Evolutionary conservation across 1,140 invertebrate species (phyloP).

Genomic region (Diabrotica undecimpunctata): DNA sequence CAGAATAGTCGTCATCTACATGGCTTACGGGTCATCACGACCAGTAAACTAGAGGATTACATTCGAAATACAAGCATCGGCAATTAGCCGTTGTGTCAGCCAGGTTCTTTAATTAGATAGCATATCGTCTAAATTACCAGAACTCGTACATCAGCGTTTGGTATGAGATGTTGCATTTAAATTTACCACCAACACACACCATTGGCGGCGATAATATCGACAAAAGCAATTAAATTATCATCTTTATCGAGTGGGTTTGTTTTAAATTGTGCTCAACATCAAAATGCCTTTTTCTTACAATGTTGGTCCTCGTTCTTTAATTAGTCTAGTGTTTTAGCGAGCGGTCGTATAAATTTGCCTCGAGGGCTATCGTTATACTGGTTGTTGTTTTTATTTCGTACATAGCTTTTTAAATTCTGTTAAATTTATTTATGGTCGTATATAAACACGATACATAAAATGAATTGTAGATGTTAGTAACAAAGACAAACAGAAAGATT

Average conservation of each 20-base stretch:
- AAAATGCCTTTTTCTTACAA: neutral
- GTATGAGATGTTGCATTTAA: slow-evolving; percentile 5
- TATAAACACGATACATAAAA: too few relatives aligned
- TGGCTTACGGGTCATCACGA: slow-evolving; percentile 28
- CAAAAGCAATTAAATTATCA: slow-evolving; percentile 8
- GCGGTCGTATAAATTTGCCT: too few relatives aligned
- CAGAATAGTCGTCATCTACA: slow-evolving; percentile 17
- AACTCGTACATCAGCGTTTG: slow-evolving; percentile 24
- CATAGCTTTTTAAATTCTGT: too few relatives aligned
- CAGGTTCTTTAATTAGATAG: slow-evolving; percentile 33
- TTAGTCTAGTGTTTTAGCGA: too few relatives aligned
- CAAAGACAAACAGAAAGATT: too few relatives aligned
- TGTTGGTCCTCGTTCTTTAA: too few relatives aligned
- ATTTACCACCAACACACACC: slow-evolving; percentile 14
- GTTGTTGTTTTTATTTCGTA: too few relatives aligned
- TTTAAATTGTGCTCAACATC: neutral
- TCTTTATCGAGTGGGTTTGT: neutral
- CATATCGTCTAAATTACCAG: slow-evolving; percentile 29
- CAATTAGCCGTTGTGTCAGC: slow-evolving; percentile 33
- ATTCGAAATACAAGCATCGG: slow-evolving; percentile 32
- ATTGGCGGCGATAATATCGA: slow-evolving; percentile 13
- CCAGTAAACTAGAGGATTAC: slow-evolving; percentile 30
- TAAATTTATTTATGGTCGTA: too few relatives aligned
- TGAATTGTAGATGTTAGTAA: too few relatives aligned
- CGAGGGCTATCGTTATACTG: too few relatives aligned